Base-by-base conservation (phyloP, 1,140 invertebrate species). In the Eumaeus atala region DNA sequence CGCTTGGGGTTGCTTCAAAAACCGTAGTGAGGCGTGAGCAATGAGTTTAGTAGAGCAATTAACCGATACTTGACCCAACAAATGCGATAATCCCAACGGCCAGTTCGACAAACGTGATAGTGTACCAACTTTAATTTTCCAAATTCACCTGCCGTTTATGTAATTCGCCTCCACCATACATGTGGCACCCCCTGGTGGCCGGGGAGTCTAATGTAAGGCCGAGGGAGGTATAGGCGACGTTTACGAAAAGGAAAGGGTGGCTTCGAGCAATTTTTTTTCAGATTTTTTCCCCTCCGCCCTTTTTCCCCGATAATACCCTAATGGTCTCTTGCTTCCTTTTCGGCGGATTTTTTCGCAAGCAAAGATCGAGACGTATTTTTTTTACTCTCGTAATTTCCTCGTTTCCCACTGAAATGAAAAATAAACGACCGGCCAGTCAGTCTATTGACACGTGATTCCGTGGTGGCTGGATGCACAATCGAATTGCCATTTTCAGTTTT, bases 281-380 rank as follows among this genome's bases (percentile, higher is more conserved):
- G 76, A 81, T 84, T 81, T 81, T 75, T 76, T 77, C 74, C 83
- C 80, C 72, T 71, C 66, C 70, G 67, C 66, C 78, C 74, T 76
- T 80, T 77, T 80, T 77, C 73, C 76, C 67, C 83, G 83, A 86
- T 86, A 84, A 86, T 86, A 86, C 83, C 77, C 77, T 86, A 86
- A 86, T 86, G 83, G 83, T 82, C 76, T 77, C 74, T 76, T 60
- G 79, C 80, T 86, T 86, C 83, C 83, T 84, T 86, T 86, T 84
- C 76, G 77, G 72, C 67, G 69, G 72, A 75, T 73, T 82, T 84
- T 85, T 81, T 78, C 64, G 71, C 68, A 66, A 67, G 65, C 70
- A 67, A 86, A 86, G 83, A 84, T 81, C 83, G 83, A 81, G 83
- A 81, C 73, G 74, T 79, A 75, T 84, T 86, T 86, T 84, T 84